Evolutionary conservation across 2,888 invertebrate species (phyloP).

Genomic region (Drosophila incognita): DNA sequence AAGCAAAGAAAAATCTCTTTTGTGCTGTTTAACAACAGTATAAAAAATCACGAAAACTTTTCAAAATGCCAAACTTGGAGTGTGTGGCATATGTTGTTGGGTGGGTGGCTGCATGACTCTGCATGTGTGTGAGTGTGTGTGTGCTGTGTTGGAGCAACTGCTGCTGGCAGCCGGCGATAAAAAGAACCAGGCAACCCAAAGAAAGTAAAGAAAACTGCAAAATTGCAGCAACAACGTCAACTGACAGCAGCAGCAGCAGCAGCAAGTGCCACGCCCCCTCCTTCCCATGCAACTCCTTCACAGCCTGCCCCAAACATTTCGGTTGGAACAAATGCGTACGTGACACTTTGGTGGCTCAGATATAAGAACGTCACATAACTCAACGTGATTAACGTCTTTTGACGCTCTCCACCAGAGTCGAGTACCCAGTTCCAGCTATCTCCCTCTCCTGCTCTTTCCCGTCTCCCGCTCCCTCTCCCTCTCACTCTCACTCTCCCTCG

Average conservation of each 20-base stretch:
- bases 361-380: conserved; percentile 85
- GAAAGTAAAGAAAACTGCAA: conserved; percentile 69
- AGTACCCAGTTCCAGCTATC: neutral
- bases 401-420: conserved; percentile 56
- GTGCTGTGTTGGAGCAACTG: conserved; percentile 25
- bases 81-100: conserved; percentile 64
- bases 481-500: neutral
- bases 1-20: conserved; percentile 72
- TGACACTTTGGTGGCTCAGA: conserved; percentile 82
- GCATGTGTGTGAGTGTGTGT: conserved; percentile 7
- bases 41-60: conserved; percentile 73
- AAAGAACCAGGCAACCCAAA: conserved; percentile 58
- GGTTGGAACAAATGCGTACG: conserved; percentile 81
- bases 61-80: conserved; percentile 60
- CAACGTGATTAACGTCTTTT: conserved; percentile 85
- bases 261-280: conserved; percentile 8
- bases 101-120: conserved; percentile 5
- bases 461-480: neutral
- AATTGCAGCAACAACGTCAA: conserved; percentile 63
- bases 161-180: conserved; percentile 63
- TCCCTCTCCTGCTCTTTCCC: neutral
- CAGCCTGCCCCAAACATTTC: conserved; percentile 33
- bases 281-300: conserved; percentile 15
- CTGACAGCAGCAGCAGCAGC: conserved; percentile 49
- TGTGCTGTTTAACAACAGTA: conserved; percentile 64